phyloP scores from a whole-genome alignment of 2,113 vertebrate species.

The Pachycephala philippinensis region DNA sequence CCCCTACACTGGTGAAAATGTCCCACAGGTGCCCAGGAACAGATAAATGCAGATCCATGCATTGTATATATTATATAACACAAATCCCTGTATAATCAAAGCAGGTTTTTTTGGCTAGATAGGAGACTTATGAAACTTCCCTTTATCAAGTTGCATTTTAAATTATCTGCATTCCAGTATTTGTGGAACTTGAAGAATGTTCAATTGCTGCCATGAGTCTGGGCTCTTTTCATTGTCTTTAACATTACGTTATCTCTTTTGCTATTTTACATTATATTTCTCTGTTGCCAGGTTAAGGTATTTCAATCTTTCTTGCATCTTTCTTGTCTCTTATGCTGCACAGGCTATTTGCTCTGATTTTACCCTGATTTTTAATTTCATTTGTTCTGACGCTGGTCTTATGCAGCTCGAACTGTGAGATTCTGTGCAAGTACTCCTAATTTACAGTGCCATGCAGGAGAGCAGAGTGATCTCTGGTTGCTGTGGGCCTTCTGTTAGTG shows the following conservation, averaged over 20 bases:
- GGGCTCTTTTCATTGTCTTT: neutral
- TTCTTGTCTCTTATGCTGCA: neutral
- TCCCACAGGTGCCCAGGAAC: neutral
- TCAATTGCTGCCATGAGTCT: neutral
- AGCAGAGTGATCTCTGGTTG: neutral
- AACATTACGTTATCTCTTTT: fast-evolving
- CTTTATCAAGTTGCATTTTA: neutral
- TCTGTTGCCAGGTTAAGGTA: neutral
- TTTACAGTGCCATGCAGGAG: neutral
- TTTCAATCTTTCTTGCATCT: neutral
- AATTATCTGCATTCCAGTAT: neutral
- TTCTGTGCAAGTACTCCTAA: neutral
- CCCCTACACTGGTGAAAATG: neutral
- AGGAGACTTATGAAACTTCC: neutral
- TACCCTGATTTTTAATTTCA: neutral
- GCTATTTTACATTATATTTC: neutral
- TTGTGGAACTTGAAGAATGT: neutral
- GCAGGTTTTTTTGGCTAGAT: neutral
- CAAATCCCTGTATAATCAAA: neutral
- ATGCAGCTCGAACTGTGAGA: neutral
- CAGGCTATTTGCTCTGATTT: neutral
- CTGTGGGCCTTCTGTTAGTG: neutral
- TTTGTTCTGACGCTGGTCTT: neutral
- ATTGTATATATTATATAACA: neutral
- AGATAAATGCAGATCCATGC: neutral